Evolutionary conservation across 2,797 vertebrate genomes (phyloP), one percentile per base, ranked within the genome.

Genomic region (Syndactyla subalaris): DNA sequence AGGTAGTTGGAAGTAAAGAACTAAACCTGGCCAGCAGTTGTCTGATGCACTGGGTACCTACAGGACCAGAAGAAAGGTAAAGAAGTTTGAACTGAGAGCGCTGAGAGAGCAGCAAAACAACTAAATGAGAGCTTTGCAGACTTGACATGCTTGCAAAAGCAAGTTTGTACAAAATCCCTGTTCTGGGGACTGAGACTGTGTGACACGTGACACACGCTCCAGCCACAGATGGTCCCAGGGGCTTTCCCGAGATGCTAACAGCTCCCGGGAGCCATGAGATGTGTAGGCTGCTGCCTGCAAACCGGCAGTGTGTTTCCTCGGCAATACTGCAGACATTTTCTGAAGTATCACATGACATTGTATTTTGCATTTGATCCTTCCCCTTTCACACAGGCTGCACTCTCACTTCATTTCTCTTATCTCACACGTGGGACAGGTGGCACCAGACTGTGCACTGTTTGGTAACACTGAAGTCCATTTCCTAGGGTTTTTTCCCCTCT

Each of bases 231-330:
- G 70, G 83, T 93, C 80, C 70, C 85, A 71, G 76, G 91, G 85
- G 84, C 86, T 88, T 96, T 89, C 93, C 94, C 4, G 0, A 91
- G 86, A 65, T 54, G 77, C 23, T 32, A 17, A 39, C 78, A 78
- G 73, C 2, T 70, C 45, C 70, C 82, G 0, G 0, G 72, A 93
- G 88, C 75, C 79, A 24, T 3, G 62, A 39, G 48, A 59, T 32
- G 63, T 7, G 39, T 79, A 15, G 92, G 94, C 88, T 63, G 89
- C 84, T 36, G 74, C 45, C 71, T 88, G 76, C 55, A 88, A 88
- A 90, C 92, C 85, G 84, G 62, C 72, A 88, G 61, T 14, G 38
- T 54, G 87, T 87, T 93, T 95, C 92, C 93, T 76, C 85, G 86
- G 91, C 77, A 91, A 92, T 74, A 39, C 70, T 65, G 78, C 45